Conservation (phyloP, 2,113 vertebrate genomes). For the Siniperca knerii region DNA sequence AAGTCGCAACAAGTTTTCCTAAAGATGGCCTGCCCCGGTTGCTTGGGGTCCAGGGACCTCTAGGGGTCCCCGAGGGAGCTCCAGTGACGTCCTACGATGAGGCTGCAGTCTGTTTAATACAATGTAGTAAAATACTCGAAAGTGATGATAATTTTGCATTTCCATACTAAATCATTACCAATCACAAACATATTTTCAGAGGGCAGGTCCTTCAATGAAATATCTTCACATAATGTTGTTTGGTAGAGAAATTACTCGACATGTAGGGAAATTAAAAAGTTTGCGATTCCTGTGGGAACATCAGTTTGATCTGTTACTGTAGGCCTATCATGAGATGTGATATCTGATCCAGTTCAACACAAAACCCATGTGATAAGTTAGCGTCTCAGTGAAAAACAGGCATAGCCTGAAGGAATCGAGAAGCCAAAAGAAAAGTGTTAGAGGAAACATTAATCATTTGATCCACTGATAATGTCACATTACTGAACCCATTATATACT, state of each 20-base stretch:
- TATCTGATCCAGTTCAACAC: neutral
- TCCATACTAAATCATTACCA: neutral
- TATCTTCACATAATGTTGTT: neutral
- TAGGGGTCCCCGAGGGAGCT: neutral
- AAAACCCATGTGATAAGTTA: neutral
- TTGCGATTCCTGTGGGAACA: neutral
- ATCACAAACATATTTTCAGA: neutral
- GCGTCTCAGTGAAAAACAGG: neutral
- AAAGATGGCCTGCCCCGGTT: neutral
- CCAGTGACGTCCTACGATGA: slow-evolving; percentile 9
- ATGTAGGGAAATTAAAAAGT: neutral
- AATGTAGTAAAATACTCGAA: neutral
- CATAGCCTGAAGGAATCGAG: neutral
- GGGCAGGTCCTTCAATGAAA: neutral
- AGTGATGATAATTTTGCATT: neutral
- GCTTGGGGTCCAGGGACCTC: neutral
- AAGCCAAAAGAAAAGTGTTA: neutral
- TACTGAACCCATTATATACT: neutral
- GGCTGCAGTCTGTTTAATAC: neutral
- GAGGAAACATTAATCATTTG: neutral
- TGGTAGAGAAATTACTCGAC: neutral
- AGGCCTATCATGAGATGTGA: neutral
- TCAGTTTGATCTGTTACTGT: neutral
- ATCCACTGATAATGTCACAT: slow-evolving; percentile 4
- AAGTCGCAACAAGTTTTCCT: neutral